phyloP scores from a whole-genome alignment of 2,888 invertebrate genomes.

The Pycnomerus fuliginosus region DNA sequence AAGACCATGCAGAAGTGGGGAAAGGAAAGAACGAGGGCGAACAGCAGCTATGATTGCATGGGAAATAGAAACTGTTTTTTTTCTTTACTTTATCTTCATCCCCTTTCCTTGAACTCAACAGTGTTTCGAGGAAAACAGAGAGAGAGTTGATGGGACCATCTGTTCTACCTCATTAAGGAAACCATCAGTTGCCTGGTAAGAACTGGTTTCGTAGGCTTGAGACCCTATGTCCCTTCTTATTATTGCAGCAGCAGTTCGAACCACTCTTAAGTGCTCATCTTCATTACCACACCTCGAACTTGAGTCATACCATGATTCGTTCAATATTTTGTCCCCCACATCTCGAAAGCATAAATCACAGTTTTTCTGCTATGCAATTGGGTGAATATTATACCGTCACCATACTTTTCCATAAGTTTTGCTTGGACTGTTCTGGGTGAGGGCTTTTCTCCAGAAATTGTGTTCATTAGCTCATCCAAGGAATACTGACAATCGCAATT shows the following conservation, averaged over 20 bases:
- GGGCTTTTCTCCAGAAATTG: not conserved
- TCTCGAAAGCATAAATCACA: not conserved
- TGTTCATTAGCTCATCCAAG: not conserved
- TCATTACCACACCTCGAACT: not conserved
- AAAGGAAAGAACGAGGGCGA: not conserved
- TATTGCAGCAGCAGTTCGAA: not conserved
- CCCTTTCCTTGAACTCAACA: not conserved
- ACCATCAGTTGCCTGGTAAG: not conserved
- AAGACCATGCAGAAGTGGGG: not conserved
- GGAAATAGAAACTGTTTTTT: not conserved
- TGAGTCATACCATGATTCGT: not conserved
- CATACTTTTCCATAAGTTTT: not conserved
- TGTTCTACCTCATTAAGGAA: not conserved
- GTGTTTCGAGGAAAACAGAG: no score
- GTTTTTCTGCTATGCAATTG: not conserved
- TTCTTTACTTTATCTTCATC: not conserved
- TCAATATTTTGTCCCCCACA: not conserved
- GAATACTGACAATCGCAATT: not conserved
- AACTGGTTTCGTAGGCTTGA: not conserved
- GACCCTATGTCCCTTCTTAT: not conserved
- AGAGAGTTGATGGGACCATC: not conserved
- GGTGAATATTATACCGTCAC: not conserved
- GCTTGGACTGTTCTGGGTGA: not conserved
- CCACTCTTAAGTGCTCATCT: not conserved
- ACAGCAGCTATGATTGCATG: not conserved